Base-by-base conservation (phyloP, 2,113 vertebrate species). In the Esox niger region DNA sequence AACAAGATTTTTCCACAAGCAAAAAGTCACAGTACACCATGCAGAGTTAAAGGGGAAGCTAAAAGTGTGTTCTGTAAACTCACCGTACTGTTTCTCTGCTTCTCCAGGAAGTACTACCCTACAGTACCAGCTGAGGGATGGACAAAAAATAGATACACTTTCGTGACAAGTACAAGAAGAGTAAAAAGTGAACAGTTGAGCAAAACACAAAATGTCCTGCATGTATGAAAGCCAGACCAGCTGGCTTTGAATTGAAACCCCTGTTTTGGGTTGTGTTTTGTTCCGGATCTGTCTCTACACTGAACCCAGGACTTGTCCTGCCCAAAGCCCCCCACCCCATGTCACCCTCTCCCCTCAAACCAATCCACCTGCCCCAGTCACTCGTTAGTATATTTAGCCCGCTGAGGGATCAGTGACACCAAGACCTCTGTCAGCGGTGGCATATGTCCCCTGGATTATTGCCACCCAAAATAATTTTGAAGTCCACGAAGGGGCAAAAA, bases 201-300 rank as follows among this genome's bases (percentile, higher is more conserved):
- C 1, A 46, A 52, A 66, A 76, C 46, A 84, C 86, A 83, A 70
- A 82, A 91, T 89, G 88, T 74, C 89, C 91, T 80, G 86, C 90
- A 91, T 87, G 85, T 81, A 73, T 93, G 94, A 93, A 98, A 99
- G 97, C 97, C 97, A 99, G 97, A 96, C 97, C 97, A 98, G 97
- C 97, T 98, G 97, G 97, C 97, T 99, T 98, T 95, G 93, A 94
- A 95, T 91, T 94, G 95, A 92, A 95, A 94, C 92, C 94, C 95
- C 92, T 82, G 91, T 92, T 92, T 90, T 95, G 95, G 94, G 93
- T 93, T 90, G 91, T 85, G 84, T 84, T 89, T 93, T 91, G 92
- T 27, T 60, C 80, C 89, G 91, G 86, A 91, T 94, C 93, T 92
- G 91, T 82, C 91, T 93, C 91, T 92, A 87, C 91, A 93, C 91